A percentile compares a stretch with the other conserved stretches of the same genome.
phyloP scores from a whole-genome alignment of 2,888 invertebrate species.

The Drosophila stalkeri region DNA sequence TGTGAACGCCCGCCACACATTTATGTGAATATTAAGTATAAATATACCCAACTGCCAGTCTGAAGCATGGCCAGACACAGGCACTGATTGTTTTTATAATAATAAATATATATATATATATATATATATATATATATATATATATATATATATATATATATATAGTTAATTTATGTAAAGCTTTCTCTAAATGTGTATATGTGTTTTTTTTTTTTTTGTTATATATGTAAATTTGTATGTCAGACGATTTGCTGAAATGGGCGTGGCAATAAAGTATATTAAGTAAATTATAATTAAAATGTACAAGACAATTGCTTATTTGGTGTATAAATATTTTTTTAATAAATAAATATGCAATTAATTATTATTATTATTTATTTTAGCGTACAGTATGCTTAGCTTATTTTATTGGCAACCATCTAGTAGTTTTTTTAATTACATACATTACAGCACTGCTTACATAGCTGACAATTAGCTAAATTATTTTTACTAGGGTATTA shows the following conservation, averaged over 20 bases:
- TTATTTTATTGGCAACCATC: background rate
- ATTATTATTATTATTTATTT: background rate
- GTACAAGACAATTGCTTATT: background rate
- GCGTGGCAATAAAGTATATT: no score
- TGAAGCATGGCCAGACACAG: slow-evolving; percentile 11
- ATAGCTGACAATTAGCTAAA: background rate
- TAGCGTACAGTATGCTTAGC: background rate
- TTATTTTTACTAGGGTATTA: slow-evolving; percentile 12
- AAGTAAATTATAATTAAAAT: background rate
- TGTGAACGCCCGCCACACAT: slow-evolving; percentile 30
- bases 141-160: slow-evolving; percentile 40
- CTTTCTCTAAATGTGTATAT: slow-evolving; percentile 7
- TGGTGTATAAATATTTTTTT: background rate
- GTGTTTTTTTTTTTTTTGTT: no score
- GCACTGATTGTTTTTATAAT: slow-evolving; percentile 55
- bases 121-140: slow-evolving; percentile 36
- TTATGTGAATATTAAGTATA: slow-evolving; percentile 19
- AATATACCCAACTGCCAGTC: background rate
- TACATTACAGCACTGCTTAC: background rate
- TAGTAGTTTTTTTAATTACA: background rate
- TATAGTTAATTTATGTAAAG: slow-evolving; percentile 56
- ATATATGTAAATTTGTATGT: background rate
- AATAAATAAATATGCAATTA: background rate
- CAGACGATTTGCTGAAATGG: slow-evolving; percentile 12
- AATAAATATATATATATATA: slow-evolving; percentile 41